A percentile compares a stretch with the other conserved stretches of the same genome.
Evolutionary conservation across 1,140 invertebrate species (phyloP).

Genomic region (Bombus huntii): DNA sequence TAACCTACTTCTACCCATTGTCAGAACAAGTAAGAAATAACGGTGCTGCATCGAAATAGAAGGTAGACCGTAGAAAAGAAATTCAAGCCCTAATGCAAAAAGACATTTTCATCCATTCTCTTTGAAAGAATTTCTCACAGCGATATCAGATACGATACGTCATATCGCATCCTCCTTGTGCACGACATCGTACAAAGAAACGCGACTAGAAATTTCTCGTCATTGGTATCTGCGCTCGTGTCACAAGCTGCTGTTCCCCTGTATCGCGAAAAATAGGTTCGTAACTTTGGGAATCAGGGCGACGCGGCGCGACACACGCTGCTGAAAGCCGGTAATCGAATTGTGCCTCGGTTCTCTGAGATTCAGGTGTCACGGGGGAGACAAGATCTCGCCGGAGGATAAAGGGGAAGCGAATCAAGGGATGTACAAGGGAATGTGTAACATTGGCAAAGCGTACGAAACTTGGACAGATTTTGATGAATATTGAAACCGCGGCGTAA

Average conservation of each 20-base stretch:
- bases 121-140: no score
- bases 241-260: no score
- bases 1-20: no score
- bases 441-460: background rate
- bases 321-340: constrained; percentile 11
- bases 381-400: background rate
- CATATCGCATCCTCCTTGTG: no score
- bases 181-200: background rate
- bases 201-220: background rate
- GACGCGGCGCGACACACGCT: background rate
- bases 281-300: constrained; percentile 3
- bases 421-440: background rate
- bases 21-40: no score
- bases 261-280: background rate
- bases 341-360: background rate
- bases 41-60: no score
- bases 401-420: no score
- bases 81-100: no score
- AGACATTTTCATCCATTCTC: no score
- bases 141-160: no score
- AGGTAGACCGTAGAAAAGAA: no score
- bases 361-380: constrained; percentile 10
- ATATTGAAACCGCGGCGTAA: constrained; percentile 39
- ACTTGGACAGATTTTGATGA: constrained; percentile 19
- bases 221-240: no score